Conservation (phyloP, 30 jellyfish, hydroid and myxozoan genomes). For the Hydractinia echinata region DNA sequence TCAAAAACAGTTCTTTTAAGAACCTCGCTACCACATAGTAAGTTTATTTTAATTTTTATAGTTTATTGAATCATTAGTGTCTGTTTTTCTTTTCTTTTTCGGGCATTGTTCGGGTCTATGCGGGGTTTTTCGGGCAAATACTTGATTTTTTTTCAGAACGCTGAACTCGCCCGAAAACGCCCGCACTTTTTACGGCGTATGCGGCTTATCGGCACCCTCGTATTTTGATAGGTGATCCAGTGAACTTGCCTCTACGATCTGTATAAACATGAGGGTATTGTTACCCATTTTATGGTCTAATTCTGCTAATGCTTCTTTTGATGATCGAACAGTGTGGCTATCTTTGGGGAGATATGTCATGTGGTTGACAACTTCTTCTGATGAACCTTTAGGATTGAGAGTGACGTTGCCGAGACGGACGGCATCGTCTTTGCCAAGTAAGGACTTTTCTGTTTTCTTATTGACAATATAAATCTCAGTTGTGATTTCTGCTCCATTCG, state of each 20-base stretch:
- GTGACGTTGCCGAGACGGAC: background rate
- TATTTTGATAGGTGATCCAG: constrained; percentile 9
- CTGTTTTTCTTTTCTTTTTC: too few relatives aligned
- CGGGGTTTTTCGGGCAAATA: too few relatives aligned
- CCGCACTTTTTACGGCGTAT: too few relatives aligned
- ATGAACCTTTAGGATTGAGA: background rate
- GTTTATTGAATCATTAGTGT: too few relatives aligned
- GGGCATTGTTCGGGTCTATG: too few relatives aligned
- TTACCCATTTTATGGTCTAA: background rate
- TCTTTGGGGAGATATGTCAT: background rate
- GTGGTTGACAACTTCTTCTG: constrained; percentile 12
- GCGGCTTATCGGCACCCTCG: too few relatives aligned
- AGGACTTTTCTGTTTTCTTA: background rate
- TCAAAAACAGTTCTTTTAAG: too few relatives aligned
- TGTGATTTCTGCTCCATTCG: background rate
- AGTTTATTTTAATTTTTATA: too few relatives aligned
- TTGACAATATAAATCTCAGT: background rate
- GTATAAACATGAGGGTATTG: background rate
- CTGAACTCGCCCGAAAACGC: too few relatives aligned
- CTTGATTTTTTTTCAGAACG: too few relatives aligned
- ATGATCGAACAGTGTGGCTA: background rate
- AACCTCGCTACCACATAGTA: too few relatives aligned
- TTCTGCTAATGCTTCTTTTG: background rate
- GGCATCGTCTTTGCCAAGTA: background rate
- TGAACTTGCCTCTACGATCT: background rate